These are phyloP conservation scores for Lepidocyrtinus sp. DNA, from an alignment of 2,888 invertebrate species.

Conservation along the genomic window DNA sequence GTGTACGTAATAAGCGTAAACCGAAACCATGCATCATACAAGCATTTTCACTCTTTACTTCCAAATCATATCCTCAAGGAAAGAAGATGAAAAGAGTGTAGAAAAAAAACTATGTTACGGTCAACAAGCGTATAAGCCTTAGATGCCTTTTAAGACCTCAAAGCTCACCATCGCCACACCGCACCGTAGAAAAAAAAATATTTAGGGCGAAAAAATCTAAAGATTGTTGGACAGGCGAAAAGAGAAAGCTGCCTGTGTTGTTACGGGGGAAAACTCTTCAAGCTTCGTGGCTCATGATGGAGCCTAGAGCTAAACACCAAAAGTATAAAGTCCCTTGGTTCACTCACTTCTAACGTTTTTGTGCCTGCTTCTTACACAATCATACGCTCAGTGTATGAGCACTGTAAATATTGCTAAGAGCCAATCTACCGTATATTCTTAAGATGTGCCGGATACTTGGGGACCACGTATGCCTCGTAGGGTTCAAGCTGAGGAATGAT, in stretches of 20 bases:
- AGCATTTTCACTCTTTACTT: constrained; percentile 9
- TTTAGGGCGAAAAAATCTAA: constrained; percentile 4
- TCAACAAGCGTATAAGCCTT: constrained; percentile 39
- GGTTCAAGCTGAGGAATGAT: too few species aligned
- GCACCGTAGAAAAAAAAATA: neutral
- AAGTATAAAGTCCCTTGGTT: constrained; percentile 39
- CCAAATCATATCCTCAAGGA: constrained; percentile 30
- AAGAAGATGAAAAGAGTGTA: constrained; percentile 1
- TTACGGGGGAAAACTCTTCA: neutral
- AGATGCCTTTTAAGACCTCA: constrained; percentile 19
- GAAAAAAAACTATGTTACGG: constrained; percentile 3
- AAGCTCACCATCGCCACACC: neutral
- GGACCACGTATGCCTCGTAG: too few species aligned
- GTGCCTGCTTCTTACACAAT: neutral
- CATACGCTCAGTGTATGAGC: too few species aligned
- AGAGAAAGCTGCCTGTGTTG: neutral
- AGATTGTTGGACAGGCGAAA: neutral
- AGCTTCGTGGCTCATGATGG: neutral
- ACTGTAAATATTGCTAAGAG: too few species aligned
- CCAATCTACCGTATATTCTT: too few species aligned
- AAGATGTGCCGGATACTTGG: too few species aligned
- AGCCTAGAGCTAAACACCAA: constrained; percentile 39
- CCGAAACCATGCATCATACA: constrained; percentile 38
- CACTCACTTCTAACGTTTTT: constrained; percentile 27
- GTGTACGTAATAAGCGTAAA: constrained; percentile 45